Percentiles rank a stretch among this genome's conserved stretches.
These are phyloP conservation scores for Doryteuthis pealeii DNA, from an alignment of 1,140 invertebrate species.

Conservation along the genomic window DNA sequence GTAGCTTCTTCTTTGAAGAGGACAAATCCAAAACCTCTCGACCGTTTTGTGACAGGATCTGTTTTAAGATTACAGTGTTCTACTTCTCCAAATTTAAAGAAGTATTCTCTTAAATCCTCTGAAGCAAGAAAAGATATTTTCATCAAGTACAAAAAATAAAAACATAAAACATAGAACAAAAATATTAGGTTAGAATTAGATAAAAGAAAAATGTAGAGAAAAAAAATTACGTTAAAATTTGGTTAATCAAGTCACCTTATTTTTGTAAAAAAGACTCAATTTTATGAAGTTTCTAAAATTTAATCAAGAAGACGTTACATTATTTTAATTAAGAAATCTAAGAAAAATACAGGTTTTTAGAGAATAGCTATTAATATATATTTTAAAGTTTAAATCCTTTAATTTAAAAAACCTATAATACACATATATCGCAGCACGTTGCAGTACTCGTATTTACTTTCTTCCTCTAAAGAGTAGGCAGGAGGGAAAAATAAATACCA, in stretches of 20 bases:
- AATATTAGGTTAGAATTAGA: no score
- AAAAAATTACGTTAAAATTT: background rate
- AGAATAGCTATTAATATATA: no score
- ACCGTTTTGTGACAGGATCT: conserved; percentile 93
- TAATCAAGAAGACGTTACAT: no score
- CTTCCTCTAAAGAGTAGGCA: background rate
- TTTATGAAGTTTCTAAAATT: no score
- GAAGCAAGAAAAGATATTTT: conserved; percentile 28
- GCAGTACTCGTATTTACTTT: background rate
- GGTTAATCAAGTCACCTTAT: background rate
- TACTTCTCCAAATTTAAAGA: conserved; percentile 84
- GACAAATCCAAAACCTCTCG: conserved; percentile 94
- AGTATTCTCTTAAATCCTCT: conserved; percentile 62
- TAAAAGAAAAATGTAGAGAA: background rate
- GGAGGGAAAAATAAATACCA: no score
- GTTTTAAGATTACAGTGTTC: conserved; percentile 98
- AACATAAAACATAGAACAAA: no score
- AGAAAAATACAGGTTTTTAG: no score
- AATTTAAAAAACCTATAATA: no score
- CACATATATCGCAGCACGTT: background rate
- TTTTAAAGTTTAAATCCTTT: no score
- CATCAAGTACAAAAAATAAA: background rate
- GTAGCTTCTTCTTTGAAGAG: conserved; percentile 84
- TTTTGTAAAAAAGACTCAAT: background rate
- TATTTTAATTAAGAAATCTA: no score